phyloP scores from a whole-genome alignment of 2,888 invertebrate genomes.

The Linnaemya tessellans region DNA sequence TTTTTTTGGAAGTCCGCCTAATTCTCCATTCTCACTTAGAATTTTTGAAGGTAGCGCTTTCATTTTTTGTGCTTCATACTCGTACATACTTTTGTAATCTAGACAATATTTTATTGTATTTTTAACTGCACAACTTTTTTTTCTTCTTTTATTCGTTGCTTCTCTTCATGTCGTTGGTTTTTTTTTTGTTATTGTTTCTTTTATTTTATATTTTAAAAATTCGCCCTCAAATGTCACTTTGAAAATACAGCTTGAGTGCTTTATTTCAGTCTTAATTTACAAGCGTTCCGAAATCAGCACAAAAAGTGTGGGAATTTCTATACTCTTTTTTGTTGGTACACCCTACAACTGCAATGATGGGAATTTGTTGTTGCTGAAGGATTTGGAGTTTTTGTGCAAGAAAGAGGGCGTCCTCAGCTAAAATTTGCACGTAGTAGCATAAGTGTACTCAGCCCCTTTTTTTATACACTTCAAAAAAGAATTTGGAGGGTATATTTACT shows the following conservation, averaged over 20 bases:
- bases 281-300: conserved; percentile 55
- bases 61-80: not conserved
- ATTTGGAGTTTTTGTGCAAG: no score
- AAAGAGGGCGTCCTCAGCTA: no score
- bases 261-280: conserved; percentile 57
- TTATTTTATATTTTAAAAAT: conserved; percentile 25
- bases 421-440: no score
- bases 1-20: not conserved
- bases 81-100: not conserved
- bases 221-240: conserved; percentile 67
- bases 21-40: conserved; percentile 1
- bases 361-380: not conserved
- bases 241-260: conserved; percentile 30
- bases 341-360: not conserved
- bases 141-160: conserved; percentile 14
- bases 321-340: not conserved
- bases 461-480: no score
- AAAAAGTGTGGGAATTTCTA: conserved; percentile 59
- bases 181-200: conserved; percentile 15
- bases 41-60: not conserved
- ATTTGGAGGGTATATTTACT: no score
- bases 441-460: no score
- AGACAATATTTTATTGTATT: not conserved
- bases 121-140: conserved; percentile 37
- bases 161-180: conserved; percentile 13